Evolutionary conservation across 2,888 invertebrate genomes (phyloP).

Genomic region (Drosophila rubida): DNA sequence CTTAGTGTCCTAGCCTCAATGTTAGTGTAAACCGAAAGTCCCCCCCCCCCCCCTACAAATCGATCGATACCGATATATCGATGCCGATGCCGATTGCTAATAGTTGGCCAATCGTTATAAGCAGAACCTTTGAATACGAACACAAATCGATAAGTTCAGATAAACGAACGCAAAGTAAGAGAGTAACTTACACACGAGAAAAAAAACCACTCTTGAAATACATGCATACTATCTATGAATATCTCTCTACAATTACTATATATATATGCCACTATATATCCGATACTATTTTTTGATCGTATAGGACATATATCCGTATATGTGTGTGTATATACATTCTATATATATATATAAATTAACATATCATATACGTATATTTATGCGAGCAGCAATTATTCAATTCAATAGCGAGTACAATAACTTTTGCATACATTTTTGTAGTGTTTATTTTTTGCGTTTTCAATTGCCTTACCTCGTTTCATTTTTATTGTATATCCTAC

Average conservation of each 20-base stretch:
- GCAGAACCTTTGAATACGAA: slow-evolving; percentile 8
- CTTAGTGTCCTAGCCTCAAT: slow-evolving; percentile 83
- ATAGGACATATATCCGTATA: slow-evolving; percentile 38
- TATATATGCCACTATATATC: slow-evolving; percentile 21
- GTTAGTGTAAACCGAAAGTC: slow-evolving; percentile 73
- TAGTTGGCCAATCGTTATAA: slow-evolving; percentile 4
- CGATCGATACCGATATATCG: slow-evolving; percentile 21
- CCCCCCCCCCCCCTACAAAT: too few species aligned
- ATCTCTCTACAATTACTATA: slow-evolving; percentile 18
- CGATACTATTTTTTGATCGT: slow-evolving; percentile 54
- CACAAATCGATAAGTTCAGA: slow-evolving; percentile 30
- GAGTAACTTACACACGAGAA: slow-evolving; percentile 1
- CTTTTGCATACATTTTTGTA: slow-evolving; percentile 75
- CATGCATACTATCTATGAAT: slow-evolving; percentile 49
- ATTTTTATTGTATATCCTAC: slow-evolving; percentile 14
- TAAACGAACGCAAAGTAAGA: slow-evolving; percentile 25
- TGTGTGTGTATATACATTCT: slow-evolving; percentile 39
- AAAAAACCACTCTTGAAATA: slow-evolving; percentile 37
- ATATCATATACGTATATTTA: slow-evolving; percentile 30
- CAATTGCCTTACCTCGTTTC: slow-evolving; percentile 52
- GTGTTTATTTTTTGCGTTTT: slow-evolving; percentile 65
- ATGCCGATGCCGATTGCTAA: slow-evolving; percentile 5
- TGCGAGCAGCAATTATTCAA: slow-evolving; percentile 15
- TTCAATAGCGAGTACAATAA: slow-evolving; percentile 53
- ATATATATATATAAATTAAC: slow-evolving; percentile 31